A percentile compares a stretch with the other conserved stretches of the same genome.
phyloP scores from a whole-genome alignment of 2,113 vertebrate genomes.

The Diadophis punctatus region DNA sequence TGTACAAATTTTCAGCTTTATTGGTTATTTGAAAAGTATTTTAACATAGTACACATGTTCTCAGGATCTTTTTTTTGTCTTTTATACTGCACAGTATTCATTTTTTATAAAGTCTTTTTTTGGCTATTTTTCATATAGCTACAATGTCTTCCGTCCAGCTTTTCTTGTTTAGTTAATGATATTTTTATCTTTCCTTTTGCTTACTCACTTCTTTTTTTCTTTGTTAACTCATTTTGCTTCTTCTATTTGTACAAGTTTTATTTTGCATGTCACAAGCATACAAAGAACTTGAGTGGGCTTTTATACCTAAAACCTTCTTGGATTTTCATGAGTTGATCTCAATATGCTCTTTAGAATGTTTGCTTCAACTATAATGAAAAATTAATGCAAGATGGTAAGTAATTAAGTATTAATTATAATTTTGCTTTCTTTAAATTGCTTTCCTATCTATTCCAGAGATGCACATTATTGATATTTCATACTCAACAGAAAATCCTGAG shows the following conservation, averaged over 20 bases:
- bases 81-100: not conserved
- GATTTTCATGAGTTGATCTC: not conserved
- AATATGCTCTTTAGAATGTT: not conserved
- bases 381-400: not conserved
- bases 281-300: not conserved
- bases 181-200: not conserved
- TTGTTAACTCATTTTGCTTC: not conserved
- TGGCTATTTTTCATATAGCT: not conserved
- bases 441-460: not conserved
- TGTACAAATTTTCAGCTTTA: not conserved
- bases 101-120: not conserved
- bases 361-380: not conserved
- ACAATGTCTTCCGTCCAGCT: not conserved
- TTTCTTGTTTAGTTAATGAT: slow-evolving; percentile 7
- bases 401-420: not conserved
- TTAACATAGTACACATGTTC: not conserved
- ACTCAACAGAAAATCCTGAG: not conserved
- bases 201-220: not conserved
- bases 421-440: not conserved
- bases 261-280: not conserved
- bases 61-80: not conserved
- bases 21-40: not conserved
- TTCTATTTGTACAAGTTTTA: slow-evolving; percentile 1
- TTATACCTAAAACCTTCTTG: not conserved
- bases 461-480: not conserved